Percentiles rank a stretch among this genome's conserved stretches.
These are phyloP conservation scores for Oncorhynchus nerka DNA, from an alignment of 2,113 vertebrate genomes.

Conservation along the genomic window DNA sequence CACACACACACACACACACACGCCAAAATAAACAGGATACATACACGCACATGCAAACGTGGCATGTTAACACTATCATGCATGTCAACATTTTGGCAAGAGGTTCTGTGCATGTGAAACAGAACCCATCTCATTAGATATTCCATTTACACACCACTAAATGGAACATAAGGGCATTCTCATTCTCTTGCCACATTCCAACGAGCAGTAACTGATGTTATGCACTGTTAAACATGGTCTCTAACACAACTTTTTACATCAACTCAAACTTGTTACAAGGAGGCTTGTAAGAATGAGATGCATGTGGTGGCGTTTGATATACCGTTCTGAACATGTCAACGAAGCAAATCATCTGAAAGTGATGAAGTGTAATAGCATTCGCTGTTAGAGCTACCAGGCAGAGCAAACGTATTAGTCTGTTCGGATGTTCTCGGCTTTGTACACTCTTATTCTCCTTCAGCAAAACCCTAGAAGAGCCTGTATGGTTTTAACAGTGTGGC, in stretches of 20 bases:
- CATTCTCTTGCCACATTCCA: constrained; percentile 59
- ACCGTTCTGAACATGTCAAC: constrained; percentile 48
- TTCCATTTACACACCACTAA: constrained; percentile 70
- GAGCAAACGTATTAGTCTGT: constrained; percentile 21
- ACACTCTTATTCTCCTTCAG: constrained; percentile 56
- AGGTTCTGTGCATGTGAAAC: constrained; percentile 45
- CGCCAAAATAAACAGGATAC: too few species aligned
- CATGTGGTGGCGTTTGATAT: constrained; percentile 42
- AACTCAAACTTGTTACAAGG: constrained; percentile 20
- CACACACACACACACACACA: too few species aligned
- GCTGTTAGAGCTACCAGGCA: constrained; percentile 37
- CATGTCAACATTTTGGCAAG: constrained; percentile 35
- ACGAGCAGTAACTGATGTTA: constrained; percentile 1
- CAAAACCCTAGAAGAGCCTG: constrained; percentile 20
- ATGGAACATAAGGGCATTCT: constrained; percentile 65
- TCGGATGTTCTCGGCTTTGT: constrained; percentile 31
- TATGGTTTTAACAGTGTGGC: background rate
- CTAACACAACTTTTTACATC: background rate
- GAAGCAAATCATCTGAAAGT: constrained; percentile 34
- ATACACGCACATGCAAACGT: too few species aligned
- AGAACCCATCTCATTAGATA: constrained; percentile 38
- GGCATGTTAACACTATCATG: constrained; percentile 41
- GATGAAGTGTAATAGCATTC: constrained; percentile 46
- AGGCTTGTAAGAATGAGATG: constrained; percentile 66
- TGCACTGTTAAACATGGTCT: background rate